phyloP scores from a whole-genome alignment of 2,797 vertebrate genomes.

The Darevskia mixta region DNA sequence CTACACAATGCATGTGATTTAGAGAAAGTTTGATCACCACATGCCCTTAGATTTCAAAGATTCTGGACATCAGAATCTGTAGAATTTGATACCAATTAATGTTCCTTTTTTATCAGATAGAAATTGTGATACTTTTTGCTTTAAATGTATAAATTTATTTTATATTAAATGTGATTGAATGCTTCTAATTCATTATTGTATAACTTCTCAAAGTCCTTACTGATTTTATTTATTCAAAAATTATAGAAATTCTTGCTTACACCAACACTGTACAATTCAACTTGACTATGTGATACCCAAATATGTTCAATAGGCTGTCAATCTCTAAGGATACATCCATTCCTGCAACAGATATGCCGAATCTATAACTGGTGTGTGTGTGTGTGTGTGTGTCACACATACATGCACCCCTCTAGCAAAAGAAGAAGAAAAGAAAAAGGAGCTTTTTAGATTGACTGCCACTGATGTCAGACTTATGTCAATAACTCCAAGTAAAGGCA shows the following conservation, averaged over 20 bases:
- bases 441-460: conserved; percentile 63
- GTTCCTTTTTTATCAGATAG: background rate
- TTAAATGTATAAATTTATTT: background rate
- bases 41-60: background rate
- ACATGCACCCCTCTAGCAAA: no score
- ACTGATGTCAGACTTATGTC: conserved; percentile 35
- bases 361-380: background rate
- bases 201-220: background rate
- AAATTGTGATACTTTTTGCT: background rate
- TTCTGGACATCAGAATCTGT: background rate
- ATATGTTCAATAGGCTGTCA: conserved; percentile 33
- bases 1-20: background rate
- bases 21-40: background rate
- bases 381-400: no score
- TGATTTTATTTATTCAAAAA: conserved; percentile 7
- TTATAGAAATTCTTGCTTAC: background rate
- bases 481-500: conserved; percentile 60
- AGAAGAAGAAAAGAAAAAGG: conserved; percentile 33
- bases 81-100: no score
- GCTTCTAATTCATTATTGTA: background rate
- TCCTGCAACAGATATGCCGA: conserved; percentile 43
- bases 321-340: conserved; percentile 41
- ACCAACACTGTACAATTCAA: background rate
- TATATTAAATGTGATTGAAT: background rate
- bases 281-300: conserved; percentile 24